These are phyloP conservation scores for Lamellibrachia columna DNA, from an alignment of 2,888 invertebrate genomes.

Conservation along the genomic window DNA sequence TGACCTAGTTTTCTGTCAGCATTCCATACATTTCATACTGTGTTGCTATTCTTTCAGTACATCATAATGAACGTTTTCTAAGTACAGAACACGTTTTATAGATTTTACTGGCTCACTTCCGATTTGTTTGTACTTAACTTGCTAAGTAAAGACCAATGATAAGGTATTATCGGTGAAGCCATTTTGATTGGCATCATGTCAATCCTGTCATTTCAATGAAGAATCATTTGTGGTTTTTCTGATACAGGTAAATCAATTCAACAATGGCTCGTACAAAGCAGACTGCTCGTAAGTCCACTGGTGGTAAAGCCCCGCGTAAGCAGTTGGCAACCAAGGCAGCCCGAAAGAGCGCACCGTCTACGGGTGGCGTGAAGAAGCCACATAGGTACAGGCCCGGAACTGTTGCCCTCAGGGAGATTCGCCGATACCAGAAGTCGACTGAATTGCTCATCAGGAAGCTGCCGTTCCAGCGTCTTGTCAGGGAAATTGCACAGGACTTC, in stretches of 20 bases:
- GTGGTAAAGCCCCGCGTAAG: constrained; percentile 66
- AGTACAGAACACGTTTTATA: too few relatives aligned
- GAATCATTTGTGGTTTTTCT: background rate
- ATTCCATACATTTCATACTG: background rate
- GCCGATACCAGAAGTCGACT: constrained; percentile 66
- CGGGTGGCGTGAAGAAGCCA: constrained; percentile 66
- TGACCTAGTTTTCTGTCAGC: background rate
- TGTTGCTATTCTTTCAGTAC: background rate
- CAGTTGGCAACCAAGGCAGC: constrained; percentile 66
- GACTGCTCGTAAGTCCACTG: constrained; percentile 63
- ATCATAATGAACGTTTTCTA: too few relatives aligned
- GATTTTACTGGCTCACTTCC: too few relatives aligned
- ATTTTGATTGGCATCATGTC: background rate
- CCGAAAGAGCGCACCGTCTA: constrained; percentile 66
- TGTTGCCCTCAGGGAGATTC: constrained; percentile 65
- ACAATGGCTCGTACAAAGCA: background rate
- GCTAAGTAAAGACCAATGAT: too few relatives aligned
- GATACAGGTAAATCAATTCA: background rate
- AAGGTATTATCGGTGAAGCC: too few relatives aligned
- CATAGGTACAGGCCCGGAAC: constrained; percentile 66
- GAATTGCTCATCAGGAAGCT: constrained; percentile 65
- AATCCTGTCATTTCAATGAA: background rate
- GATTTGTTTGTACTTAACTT: too few relatives aligned
- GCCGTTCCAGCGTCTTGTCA: constrained; percentile 65
- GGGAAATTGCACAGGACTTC: constrained; percentile 67